Base-by-base conservation (phyloP, 2,797 vertebrate genomes). In the Karalla daura region DNA sequence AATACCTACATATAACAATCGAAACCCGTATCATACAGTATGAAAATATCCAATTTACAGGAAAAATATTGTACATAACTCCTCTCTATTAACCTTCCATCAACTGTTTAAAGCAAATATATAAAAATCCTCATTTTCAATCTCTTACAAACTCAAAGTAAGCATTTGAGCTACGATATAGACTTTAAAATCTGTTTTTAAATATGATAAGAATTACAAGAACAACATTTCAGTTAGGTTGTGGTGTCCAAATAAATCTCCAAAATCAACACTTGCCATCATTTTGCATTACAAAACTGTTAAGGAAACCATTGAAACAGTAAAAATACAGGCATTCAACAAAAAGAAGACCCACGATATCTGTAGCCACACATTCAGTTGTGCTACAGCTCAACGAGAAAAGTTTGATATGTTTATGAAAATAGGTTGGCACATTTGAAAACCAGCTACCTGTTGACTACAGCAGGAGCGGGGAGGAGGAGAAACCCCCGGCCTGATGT, bases 11-110 rank as follows among this genome's bases (percentile, higher is more conserved):
- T 89, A 75, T 88, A 82, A 86, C 90, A 90, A 87, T 89, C 88
- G 61, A 80, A 90, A 93, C 92, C 92, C 90, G 91, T 93, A 92
- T 93, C 78, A 81, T 91, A 91, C 84, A 90, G 87, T 94, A 94
- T 88, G 91, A 94, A 94, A 94, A 93, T 93, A 93, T 91, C 80
- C 79, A 92, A 90, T 93, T 88, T 85, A 92, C 91, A 91, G 78
- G 73, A 93, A 93, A 91, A 87, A 92, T 91, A 89, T 88, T 89
- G 56, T 91, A 87, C 86, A 85, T 18, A 81, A 88, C 62, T 78
- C 63, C 62, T 66, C 75, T 81, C 81, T 64, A 53, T 70, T 50
- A 64, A 66, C 71, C 62, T 75, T 58, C 73, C 62, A 56, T 73
- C 51, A 61, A 79, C 59, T 35, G 53, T 78, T 81, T 65, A 78